phyloP scores from a whole-genome alignment of 1,140 invertebrate genomes.

The Heliconius himera region DNA sequence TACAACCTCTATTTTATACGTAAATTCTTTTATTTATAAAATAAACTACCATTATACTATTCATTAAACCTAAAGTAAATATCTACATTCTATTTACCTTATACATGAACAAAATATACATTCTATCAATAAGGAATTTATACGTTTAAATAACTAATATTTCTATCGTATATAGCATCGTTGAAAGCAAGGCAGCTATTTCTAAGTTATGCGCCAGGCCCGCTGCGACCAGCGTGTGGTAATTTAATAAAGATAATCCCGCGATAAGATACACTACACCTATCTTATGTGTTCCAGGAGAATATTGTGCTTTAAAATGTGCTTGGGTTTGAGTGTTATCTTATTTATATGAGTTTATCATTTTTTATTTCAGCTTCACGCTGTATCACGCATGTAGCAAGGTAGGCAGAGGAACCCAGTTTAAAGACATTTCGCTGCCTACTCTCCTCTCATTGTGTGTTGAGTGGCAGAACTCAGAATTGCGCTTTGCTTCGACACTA shows the following conservation, averaged over 20 bases:
- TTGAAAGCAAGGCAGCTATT: constrained; percentile 46
- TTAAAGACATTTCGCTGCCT: too few species aligned
- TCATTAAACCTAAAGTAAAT: too few species aligned
- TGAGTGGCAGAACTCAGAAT: too few species aligned
- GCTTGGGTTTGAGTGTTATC: constrained; percentile 15
- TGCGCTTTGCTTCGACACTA: too few species aligned
- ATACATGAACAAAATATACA: constrained; percentile 14
- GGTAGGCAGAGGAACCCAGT: too few species aligned
- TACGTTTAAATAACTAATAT: constrained; percentile 26
- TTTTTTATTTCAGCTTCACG: too few species aligned
- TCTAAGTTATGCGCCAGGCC: constrained; percentile 44
- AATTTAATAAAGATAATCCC: constrained; percentile 74
- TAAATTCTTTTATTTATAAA: too few species aligned
- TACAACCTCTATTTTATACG: too few species aligned
- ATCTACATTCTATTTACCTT: background rate
- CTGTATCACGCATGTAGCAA: too few species aligned
- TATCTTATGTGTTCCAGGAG: constrained; percentile 31
- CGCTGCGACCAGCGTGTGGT: constrained; percentile 69
- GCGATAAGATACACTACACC: constrained; percentile 45
- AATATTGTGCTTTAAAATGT: constrained; percentile 30
- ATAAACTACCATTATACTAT: too few species aligned
- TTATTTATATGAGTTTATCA: constrained; percentile 14
- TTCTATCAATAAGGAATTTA: constrained; percentile 28
- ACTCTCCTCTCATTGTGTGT: too few species aligned
- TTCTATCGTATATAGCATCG: constrained; percentile 32